Base-by-base conservation (phyloP, 2,888 invertebrate species). In the Baccha elongata region DNA sequence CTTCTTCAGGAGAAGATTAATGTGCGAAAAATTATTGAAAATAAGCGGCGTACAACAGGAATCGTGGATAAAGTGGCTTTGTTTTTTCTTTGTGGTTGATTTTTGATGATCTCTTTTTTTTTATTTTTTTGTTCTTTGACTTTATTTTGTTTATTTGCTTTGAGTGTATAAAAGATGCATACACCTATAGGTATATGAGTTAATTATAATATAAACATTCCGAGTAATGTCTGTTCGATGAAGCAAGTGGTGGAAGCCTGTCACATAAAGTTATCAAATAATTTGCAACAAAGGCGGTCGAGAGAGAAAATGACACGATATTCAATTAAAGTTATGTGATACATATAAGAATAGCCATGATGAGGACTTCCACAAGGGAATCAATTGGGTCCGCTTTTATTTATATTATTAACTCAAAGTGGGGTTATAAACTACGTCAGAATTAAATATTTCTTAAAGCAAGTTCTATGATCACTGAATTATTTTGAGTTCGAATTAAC, bases 1-100 rank as follows among this genome's bases (percentile, higher is more conserved):
- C 78, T 78, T 46, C 65, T 67, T 55, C 48, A 53, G 23, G 52
- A 29, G 50, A 68, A 83, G 71, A 83, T 83, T 83, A 83, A 83
- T 78, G 68, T 83, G 83, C 83, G 83, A 83, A 83, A 64, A 72
- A 68, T 78, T 64, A 72, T 78, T 76, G 65, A 52, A 76, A 68
- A 67, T 71, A 60, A 58, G 35, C 80, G 19, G 32, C 19, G 44
- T 23, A 29, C 71, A 81, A 65, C 75, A 52, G 65, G 37, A 58
- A 58, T 58, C 62, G 40, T 62, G 35, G 48, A 73, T 50, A 46
- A 55, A 55, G 55, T 40, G 53, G n/a, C n/a, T n/a, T n/a, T n/a
- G n/a, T 78, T 44, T 64, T 37, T 19, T 52, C 65, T 52, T 60
- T 58, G 42, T 21, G 19, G 26, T 21, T 29, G 17, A 6, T 46